Evolutionary conservation across 1,140 invertebrate species (phyloP), one percentile per base, ranked within the genome.

Genomic region (Lordiphosa collinella): DNA sequence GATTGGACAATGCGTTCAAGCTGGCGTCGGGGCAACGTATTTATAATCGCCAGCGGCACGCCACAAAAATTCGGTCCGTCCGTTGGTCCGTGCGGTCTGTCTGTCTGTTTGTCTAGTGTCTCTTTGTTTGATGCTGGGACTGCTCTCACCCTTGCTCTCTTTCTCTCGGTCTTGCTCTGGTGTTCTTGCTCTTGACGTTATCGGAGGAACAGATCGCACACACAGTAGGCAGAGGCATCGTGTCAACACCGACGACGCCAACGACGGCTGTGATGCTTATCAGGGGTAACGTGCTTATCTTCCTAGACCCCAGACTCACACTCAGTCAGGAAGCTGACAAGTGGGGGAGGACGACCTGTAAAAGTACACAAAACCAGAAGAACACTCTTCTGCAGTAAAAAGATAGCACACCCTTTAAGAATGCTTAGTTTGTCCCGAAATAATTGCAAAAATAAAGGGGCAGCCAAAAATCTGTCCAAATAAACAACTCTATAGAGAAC

Each of bases 1-100:
- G 72, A 76, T 73, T 73, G 78, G 79, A 84, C 79, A 84, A 78
- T 84, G 78, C 78, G 78, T 79, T 84, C 79, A 71, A 57, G 65
- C 54, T 66, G 57, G 51, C 64, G 47, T 56, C 50, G 64, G 47
- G 64, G 40, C 52, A 60, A 37, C 53, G 60, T 62, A 73, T 84
- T 84, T 84, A 84, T 84, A 84, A 58, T 59, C 72, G 47, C 43
- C 57, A 31, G 48, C 38, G 40, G 12, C 49, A 29, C 34, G 51
- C 50, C 40, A 38, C 40, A 43, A 13, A 29, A 47, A 47, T 25
- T 48, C 16, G 5, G 53, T 55, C 29, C n/a, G 35, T 25, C 53
- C 46, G 43, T 22, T 29, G 12, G 29, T 12, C 29, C 29, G 11
- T 8, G 11, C 34, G 12, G 31, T 18, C 37, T 44, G 51, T 36